phyloP scores from a whole-genome alignment of 2,113 vertebrate genomes.

The Chloebia gouldiae region DNA sequence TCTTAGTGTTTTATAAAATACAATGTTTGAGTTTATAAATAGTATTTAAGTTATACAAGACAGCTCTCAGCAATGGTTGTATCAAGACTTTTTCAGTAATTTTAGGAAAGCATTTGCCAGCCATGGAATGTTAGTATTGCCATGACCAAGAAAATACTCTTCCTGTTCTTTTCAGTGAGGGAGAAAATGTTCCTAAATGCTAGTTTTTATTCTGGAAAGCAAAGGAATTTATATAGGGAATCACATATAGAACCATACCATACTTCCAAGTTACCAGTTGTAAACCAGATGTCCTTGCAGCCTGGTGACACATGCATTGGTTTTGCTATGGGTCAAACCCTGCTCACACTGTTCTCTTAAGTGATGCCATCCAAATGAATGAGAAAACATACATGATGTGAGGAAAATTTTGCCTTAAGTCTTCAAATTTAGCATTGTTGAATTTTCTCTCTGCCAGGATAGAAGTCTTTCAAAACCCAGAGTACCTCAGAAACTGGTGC shows the following conservation, averaged over 20 bases:
- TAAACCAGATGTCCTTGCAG: slow-evolving; percentile 5
- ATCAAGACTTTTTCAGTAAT: slow-evolving; percentile 50
- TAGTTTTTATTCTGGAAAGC: not conserved
- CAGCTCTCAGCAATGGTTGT: slow-evolving; percentile 39
- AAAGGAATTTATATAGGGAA: not conserved
- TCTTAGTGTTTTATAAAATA: slow-evolving; percentile 57
- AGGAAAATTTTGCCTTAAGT: not conserved
- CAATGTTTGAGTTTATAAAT: slow-evolving; percentile 55
- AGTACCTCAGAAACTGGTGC: not conserved
- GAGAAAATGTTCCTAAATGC: not conserved
- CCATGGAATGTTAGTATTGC: not conserved
- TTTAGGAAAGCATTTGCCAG: slow-evolving; percentile 41
- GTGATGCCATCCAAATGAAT: not conserved
- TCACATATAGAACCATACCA: not conserved
- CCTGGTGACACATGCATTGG: not conserved
- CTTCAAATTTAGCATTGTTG: not conserved
- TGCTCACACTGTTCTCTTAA: not conserved
- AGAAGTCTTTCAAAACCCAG: slow-evolving; percentile 6
- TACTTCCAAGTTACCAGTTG: not conserved
- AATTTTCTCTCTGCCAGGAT: not conserved
- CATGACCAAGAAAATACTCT: slow-evolving; percentile 21
- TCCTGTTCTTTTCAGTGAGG: not conserved
- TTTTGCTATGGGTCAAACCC: not conserved
- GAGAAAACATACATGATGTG: not conserved
- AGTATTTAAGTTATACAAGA: slow-evolving; percentile 45